phyloP scores from a whole-genome alignment of 2,888 invertebrate genomes.

The Calameuta filiformis region DNA sequence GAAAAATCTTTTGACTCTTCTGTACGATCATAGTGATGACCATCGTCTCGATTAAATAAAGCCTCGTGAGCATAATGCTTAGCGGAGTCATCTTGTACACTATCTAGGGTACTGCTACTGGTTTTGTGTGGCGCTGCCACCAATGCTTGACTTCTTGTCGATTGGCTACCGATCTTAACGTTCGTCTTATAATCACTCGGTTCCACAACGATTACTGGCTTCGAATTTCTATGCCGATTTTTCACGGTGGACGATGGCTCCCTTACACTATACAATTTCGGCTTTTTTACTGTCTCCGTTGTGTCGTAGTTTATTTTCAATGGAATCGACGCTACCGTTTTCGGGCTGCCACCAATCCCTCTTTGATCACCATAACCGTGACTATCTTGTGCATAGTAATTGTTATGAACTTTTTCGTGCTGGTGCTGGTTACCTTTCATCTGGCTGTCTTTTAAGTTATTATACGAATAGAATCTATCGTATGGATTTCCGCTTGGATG shows the following conservation, averaged over 20 bases:
- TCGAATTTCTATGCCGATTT: conserved; percentile 28
- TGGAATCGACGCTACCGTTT: conserved; percentile 22
- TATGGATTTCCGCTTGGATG: conserved; percentile 19
- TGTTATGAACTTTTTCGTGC: conserved; percentile 40
- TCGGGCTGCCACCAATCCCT: conserved; percentile 14
- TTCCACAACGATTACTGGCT: conserved; percentile 50
- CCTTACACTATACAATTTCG: conserved; percentile 2
- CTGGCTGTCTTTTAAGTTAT: background rate
- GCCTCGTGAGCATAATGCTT: conserved; percentile 19
- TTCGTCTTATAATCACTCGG: conserved; percentile 42
- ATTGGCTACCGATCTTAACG: conserved; percentile 33
- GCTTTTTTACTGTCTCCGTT: background rate
- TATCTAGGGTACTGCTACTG: background rate
- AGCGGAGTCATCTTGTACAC: background rate
- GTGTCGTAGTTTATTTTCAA: conserved; percentile 34
- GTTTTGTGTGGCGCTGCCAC: background rate
- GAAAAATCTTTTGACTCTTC: conserved; percentile 46
- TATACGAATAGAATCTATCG: conserved; percentile 25
- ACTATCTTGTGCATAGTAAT: conserved; percentile 27
- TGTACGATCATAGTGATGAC: conserved; percentile 44
- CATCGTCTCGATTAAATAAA: conserved; percentile 29
- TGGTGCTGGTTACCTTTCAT: conserved; percentile 21
- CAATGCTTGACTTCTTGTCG: conserved; percentile 13
- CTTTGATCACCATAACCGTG: background rate
- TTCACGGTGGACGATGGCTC: background rate